phyloP scores from a whole-genome alignment of 1,140 invertebrate genomes.

The Bactericera cockerelli region DNA sequence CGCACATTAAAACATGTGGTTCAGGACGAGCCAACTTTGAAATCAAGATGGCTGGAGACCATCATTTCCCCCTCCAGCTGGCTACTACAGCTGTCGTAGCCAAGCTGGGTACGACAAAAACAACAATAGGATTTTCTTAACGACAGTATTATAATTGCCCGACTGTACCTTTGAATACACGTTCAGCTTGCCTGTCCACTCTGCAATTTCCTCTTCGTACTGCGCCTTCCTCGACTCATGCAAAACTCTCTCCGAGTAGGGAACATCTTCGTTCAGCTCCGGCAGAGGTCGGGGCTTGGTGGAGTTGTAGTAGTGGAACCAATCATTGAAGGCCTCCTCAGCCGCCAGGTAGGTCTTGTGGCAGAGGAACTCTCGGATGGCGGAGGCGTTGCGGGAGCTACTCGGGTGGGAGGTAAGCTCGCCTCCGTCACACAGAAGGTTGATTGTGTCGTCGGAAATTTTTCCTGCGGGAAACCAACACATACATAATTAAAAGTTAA shows the following conservation, averaged over 20 bases:
- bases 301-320: slow-evolving; percentile 71
- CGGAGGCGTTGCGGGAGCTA: slow-evolving; percentile 24
- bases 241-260: slow-evolving; percentile 76
- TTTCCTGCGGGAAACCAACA: background rate
- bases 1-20: no score
- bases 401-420: background rate
- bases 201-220: slow-evolving; percentile 53
- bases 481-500: no score
- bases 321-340: slow-evolving; percentile 71
- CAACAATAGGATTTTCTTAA: no score
- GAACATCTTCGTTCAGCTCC: slow-evolving; percentile 37
- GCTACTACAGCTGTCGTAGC: no score
- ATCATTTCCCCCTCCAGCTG: no score
- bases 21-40: no score
- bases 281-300: slow-evolving; percentile 48
- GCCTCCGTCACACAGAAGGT: background rate
- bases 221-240: slow-evolving; percentile 65
- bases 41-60: no score
- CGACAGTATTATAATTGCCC: no score
- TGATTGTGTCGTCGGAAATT: background rate
- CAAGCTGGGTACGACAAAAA: no score
- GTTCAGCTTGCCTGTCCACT: slow-evolving; percentile 44
- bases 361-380: slow-evolving; percentile 56
- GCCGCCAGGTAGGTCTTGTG: slow-evolving; percentile 66
- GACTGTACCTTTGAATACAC: background rate